Percentiles rank a stretch among this genome's conserved stretches.
Conservation (phyloP, 1,140 invertebrate genomes). For the Nixonia krombeini region DNA sequence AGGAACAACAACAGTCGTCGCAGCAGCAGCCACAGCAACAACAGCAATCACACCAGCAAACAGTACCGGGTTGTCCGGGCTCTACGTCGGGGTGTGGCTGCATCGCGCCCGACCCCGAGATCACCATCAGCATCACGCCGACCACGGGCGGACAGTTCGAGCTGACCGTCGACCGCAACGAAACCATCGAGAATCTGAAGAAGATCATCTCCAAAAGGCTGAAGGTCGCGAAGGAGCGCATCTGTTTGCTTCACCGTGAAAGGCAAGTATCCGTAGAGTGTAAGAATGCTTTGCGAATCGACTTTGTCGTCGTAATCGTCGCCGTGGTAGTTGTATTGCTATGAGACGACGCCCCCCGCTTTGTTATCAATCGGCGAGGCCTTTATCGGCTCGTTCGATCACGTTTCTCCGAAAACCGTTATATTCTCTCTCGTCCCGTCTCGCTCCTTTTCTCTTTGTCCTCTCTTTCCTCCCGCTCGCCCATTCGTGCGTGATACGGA, state of each 20-base stretch:
- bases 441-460: too few species aligned
- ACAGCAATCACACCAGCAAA: constrained; percentile 22
- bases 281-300: too few species aligned
- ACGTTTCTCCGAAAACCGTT: constrained; percentile 43
- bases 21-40: too few species aligned
- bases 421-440: constrained; percentile 28
- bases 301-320: not conserved
- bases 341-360: constrained; percentile 46
- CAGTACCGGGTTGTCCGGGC: constrained; percentile 11
- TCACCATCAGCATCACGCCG: constrained; percentile 87
- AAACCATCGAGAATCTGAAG: constrained; percentile 89
- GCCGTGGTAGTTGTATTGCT: too few species aligned
- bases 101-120: constrained; percentile 72
- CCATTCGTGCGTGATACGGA: too few species aligned
- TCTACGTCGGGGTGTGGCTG: constrained; percentile 76
- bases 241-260: constrained; percentile 91
- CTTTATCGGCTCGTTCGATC: constrained; percentile 27
- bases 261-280: too few species aligned
- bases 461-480: too few species aligned
- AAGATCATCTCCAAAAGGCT: constrained; percentile 92
- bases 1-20: too few species aligned
- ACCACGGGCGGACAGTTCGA: constrained; percentile 93
- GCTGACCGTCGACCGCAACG: constrained; percentile 82
- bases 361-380: constrained; percentile 38
- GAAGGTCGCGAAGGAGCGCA: constrained; percentile 92